These are phyloP conservation scores for Tursiops truncatus DNA, from an alignment of 2,113 vertebrate species.

Conservation along the genomic window DNA sequence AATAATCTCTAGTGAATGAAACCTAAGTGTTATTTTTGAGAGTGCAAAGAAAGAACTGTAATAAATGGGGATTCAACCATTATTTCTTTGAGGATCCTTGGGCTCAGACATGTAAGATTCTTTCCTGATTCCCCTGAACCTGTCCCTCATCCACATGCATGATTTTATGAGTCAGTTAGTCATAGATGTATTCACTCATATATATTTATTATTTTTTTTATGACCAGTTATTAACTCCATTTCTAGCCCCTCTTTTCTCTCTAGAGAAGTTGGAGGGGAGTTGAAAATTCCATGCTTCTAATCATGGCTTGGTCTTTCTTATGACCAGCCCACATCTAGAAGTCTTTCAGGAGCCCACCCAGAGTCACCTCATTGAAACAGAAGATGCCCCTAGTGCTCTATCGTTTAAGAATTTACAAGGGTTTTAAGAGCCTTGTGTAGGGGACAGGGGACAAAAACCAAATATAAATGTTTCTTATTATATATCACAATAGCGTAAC, in stretches of 20 bases:
- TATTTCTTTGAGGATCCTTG: neutral
- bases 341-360: neutral
- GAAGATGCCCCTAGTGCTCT: too few relatives aligned
- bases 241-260: neutral
- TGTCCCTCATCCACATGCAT: neutral
- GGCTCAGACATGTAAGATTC: neutral
- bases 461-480: too few relatives aligned
- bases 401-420: too few relatives aligned
- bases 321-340: neutral
- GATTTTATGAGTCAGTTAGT: neutral
- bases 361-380: neutral
- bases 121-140: neutral
- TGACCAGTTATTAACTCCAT: neutral
- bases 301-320: neutral
- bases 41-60: neutral
- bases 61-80: neutral
- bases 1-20: neutral
- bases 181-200: neutral
- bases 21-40: neutral
- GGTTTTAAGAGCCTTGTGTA: too few relatives aligned
- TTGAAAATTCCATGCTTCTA: neutral
- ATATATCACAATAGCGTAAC: too few relatives aligned
- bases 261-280: neutral
- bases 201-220: neutral
- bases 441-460: too few relatives aligned